These are phyloP conservation scores for Phalangium opilio DNA, from an alignment of 2,888 invertebrate genomes.

Conservation along the genomic window DNA sequence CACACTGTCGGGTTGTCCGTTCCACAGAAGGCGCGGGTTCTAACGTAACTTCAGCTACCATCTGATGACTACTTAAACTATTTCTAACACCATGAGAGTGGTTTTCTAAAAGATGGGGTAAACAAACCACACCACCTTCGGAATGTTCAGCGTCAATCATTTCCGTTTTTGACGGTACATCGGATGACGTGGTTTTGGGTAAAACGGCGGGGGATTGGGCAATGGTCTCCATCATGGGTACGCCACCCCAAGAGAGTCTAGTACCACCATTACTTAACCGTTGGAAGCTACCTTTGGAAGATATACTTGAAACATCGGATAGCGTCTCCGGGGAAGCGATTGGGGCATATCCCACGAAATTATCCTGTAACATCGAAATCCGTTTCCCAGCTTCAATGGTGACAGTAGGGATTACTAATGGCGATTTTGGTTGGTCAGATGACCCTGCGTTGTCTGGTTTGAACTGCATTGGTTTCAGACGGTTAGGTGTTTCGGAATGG, in stretches of 20 bases:
- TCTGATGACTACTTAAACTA: conserved; percentile 6
- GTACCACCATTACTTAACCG: conserved; percentile 11
- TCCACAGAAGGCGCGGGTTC: conserved; percentile 9
- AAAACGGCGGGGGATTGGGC: conserved; percentile 13
- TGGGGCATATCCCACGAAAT: conserved; percentile 53
- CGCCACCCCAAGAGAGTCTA: conserved; percentile 13
- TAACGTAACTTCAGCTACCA: conserved; percentile 16
- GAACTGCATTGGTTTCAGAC: neutral
- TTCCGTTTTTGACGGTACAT: no score
- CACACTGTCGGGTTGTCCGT: conserved; percentile 5
- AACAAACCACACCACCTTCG: neutral
- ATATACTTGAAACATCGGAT: conserved; percentile 61
- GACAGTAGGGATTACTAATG: conserved; percentile 22
- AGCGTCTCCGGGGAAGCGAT: conserved; percentile 66
- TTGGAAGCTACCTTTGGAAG: conserved; percentile 38
- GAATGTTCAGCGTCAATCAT: neutral
- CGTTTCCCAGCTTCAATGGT: conserved; percentile 26
- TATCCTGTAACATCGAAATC: conserved; percentile 11
- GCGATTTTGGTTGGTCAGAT: conserved; percentile 9
- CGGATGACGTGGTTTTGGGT: conserved; percentile 1
- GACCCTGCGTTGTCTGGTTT: conserved; percentile 9
- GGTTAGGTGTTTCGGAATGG: conserved; percentile 18
- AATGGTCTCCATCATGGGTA: conserved; percentile 14
- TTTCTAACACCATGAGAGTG: neutral
- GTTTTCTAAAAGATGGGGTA: conserved; percentile 1